Evolutionary conservation across 2,797 vertebrate species (phyloP), one percentile per base, ranked within the genome.

Genomic region (Menidia menidia): DNA sequence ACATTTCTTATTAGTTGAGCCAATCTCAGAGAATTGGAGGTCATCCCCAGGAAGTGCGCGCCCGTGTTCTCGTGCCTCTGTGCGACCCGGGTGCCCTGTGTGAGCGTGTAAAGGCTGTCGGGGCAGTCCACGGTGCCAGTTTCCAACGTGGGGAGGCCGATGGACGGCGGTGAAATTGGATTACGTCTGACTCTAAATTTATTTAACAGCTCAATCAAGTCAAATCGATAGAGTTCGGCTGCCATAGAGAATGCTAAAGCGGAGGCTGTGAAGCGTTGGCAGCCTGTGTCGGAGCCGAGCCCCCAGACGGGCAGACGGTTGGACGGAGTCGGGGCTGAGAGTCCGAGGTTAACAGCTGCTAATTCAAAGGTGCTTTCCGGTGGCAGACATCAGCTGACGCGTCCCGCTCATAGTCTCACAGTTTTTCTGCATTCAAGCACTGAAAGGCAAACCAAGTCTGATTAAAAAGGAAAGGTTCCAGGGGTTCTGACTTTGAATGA

Each of bases 121-220:
- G 61, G 79, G 71, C 74, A 63, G 60, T 68, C 60, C 59, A 68
- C 42, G 35, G 68, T 79, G 81, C 66, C 77, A 70, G 63, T 79
- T 77, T 64, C 62, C 61, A 64, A 71, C 31, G 48, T 42, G 30
- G 69, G 81, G 77, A 80, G 83, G 80, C 66, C 2, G 76, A 58
- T 1, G 57, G 75, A 85, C 72, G 65, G 77, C 61, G 54, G 71
- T 65, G 68, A 84, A 86, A 87, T 83, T 81, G 73, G 73, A 85
- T 82, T 69, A 80, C 6, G 47, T 64, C 80, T 55, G 60, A 83
- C 62, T 83, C 72, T 31, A 79, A 83, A 90, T 86, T 74, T 78
- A 91, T 84, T 89, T 87, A 89, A 90, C 85, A 81, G 82, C 81
- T 87, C 83, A 86, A 85, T 89, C 82, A 80, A 87, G 78, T 75